Evolutionary conservation across 2,888 invertebrate genomes (phyloP), one percentile per base, ranked within the genome.

Genomic region (Tigriopus californicus): DNA sequence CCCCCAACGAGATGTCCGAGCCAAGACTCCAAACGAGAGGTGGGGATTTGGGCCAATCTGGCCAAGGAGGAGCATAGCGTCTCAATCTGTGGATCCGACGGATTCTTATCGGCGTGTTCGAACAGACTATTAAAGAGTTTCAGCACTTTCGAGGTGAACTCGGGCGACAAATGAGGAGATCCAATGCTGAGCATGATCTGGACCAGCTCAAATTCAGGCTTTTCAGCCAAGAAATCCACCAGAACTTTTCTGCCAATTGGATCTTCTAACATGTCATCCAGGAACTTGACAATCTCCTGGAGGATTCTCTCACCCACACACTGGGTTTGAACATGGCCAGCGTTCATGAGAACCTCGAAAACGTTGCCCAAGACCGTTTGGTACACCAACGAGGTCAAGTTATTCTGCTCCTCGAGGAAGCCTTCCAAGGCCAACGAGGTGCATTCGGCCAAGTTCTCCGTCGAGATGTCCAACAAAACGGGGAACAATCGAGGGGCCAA

Each of bases 221-320:
- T 2, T 13, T 18, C 25, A 65, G 54, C 67, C 67, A 90, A 90
- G 67, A 90, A 88, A 61, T 79, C 77, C 66, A 87, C 83, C 66
- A 90, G 78, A 0, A 91, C 90, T 66, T 81, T 78, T 62, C 84
- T 78, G 0, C 89, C 90, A 0, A 83, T 79, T 0, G 83, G 78
- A 62, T 85, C 85, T 58, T 90, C 89, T 22, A 92, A 70, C 64
- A 89, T 79, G 66, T 81, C 81, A 68, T 89, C 88, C 80, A 91
- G 83, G 67, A 88, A 90, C 66, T 82, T 83, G 22, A 88, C 75
- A 73, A 85, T 79, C 63, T 80, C 78, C 62, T 79, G 77, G 47
- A 79, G 68, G 53, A 79, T 77, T 64, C 77, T 77, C 64, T 80
- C 81, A 66, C 80, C 77, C 13, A 82, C 71, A 40, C 73, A 63